Base-by-base conservation (phyloP, 2,888 invertebrate genomes). In the Watsonalla cultraria region DNA sequence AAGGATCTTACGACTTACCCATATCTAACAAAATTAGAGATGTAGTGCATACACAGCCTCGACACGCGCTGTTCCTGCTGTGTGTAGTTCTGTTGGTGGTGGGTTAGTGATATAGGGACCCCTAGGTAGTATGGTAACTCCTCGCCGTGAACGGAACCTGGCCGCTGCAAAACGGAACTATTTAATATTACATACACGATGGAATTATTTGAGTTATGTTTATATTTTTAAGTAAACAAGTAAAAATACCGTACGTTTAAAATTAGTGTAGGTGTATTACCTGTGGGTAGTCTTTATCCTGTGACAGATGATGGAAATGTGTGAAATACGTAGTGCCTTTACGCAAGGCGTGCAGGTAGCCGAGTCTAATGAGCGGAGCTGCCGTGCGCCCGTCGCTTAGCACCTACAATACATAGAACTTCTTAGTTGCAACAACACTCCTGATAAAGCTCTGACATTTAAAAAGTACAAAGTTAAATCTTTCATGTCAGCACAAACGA, bases 311-410 rank as follows among this genome's bases (percentile, higher is more conserved):
- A 70, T 94, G 94, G 78, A 97, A 97, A 79, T 97, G 96, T 62
- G 97, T 93, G 86, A 97, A 96, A 92, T 95, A 97, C 42, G 96
- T 96, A 51, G 94, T 94, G 49, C 96, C 96, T 5, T 96, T 96
- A 58, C 93, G 92, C 63, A 95, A 85, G 39, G 96, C 94, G 79
- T 96, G 96, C 55, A 96, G 92, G 68, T 96, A 95, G 0, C 96
- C 96, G 54, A 97, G 91, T 68, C 96, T 92, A 56, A 97, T 94
- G 47, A 95, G 85, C 13, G 97, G 97, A 8, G 98, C 96, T 0
- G 96, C 96, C 52, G 96, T 96, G 67, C 98, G 96, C 0, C 97
- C 98, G 79, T 98, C 98, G 73, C 98, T 97, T 53, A 98, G 90
- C 58, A 98, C 94, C 81, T 92, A 77, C 45, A 59, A 62, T 24